Evolutionary conservation across 2,888 invertebrate species (phyloP), one percentile per base, ranked within the genome.

Genomic region (Agonopterix heracliana): DNA sequence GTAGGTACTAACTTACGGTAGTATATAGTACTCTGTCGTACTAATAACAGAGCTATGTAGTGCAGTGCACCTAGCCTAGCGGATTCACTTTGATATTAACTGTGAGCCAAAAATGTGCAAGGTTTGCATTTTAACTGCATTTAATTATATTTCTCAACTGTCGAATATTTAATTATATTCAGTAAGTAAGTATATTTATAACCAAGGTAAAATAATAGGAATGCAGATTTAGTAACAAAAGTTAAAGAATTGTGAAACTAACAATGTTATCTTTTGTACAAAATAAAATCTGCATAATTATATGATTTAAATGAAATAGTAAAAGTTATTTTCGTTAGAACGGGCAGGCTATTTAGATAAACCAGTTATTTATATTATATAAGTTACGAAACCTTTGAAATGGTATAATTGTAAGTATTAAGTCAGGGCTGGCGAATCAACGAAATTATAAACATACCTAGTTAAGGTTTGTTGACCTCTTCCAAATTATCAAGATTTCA

Each of bases 251-350:
- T 14, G 26, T 34, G 44, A 7, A n/a, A 44, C 44, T 5, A 38
- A 13, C 34, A 44, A n/a, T 34, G 11, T 14, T 34, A 44, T 34
- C 44, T 13, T 34, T 44, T 34, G 34, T 45, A 35, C 36, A 41
- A 26, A 26, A 34, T 46, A 2, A 47, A 41, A 47, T 47, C 42
- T 47, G 12, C 47, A 47, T 47, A 47, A 42, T 43, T 47, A 13
- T n/a, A 42, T 35, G 36, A 12, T 34, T 34, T 41, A 26, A 42
- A 26, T 42, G 34, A 13, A 40, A 41, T 14, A 36, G 47, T 47
- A 47, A 47, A 47, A 47, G 47, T 34, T 4, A 46, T 17, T 46
- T 35, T 3, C 8, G 34, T 26, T 9, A 12, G 9, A 41, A 26
- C 17, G 46, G 38, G 5, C 9, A 41, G 41, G 14, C 26, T 26